Evolutionary conservation across 2,888 invertebrate genomes (phyloP), one percentile per base, ranked within the genome.

Genomic region (Trachelus iudaicus): DNA sequence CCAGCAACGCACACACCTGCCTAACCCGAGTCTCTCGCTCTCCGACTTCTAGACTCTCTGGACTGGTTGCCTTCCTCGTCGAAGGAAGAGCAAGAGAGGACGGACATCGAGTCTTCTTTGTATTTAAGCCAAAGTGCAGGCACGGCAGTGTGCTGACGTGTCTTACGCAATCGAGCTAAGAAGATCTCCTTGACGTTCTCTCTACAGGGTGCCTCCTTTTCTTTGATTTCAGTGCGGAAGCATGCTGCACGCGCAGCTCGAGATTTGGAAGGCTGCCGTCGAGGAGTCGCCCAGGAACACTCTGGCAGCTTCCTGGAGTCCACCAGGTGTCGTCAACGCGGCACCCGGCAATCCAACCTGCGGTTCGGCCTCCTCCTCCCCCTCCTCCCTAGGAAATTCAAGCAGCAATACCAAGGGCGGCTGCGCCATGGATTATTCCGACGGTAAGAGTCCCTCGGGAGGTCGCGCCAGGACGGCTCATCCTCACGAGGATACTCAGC

Each of bases 221-320:
- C 77, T 75, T 77, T 78, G 80, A 82, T 88, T 88, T 3, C 92
- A 97, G 97, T 95, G 96, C 88, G 97, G 97, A 75, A 95, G 96
- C 90, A 96, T 96, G 86, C 92, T 98, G 82, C 95, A 96, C 91
- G 97, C 97, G 35, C 97, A 97, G 89, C 92, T 98, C 88, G 97
- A 98, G 92, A 96, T 98, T 86, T 98, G 98, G 97, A 97, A 97
- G 92, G 96, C 96, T 80, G 96, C 96, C 12, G 92, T 92, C 76
- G 92, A 92, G 82, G 93, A 94, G 90, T 92, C 94, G 92, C 89
- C 94, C 90, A 92, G 90, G 89, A 85, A 93, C 92, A 85, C 93
- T 33, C 79, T 90, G 76, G 88, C 91, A 11, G 87, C 89, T 75
- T 88, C 90, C 69, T 90, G 91, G 90, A 89, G 89, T 73, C 90